Evolutionary conservation across 2,797 vertebrate genomes (phyloP), one percentile per base, ranked within the genome.

Genomic region (Perodicticus potto): DNA sequence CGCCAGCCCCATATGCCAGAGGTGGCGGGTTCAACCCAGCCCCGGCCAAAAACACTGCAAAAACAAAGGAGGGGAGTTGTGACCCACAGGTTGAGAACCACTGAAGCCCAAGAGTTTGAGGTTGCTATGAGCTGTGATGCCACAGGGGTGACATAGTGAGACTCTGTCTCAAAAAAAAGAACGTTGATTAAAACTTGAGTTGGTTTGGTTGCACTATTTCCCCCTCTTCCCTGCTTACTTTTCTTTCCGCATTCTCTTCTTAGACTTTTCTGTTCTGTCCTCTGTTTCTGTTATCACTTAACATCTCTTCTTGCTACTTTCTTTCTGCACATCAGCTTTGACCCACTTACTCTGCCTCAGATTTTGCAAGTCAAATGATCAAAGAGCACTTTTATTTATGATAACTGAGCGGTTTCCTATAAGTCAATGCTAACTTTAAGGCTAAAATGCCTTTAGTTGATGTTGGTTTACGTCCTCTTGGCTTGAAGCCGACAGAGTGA

Each of bases 341-440:
- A 76, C 27, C 86, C 59, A 40, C 63, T 84, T 76, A 16, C 3
- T 55, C 23, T 89, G 59, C 49, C 17, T 91, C 57, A 61, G 55
- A 78, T 72, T 96, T 53, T 85, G 77, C 13, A 40, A 89, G 77
- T 76, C 88, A 96, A 77, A 85, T 0, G 20, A 90, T 89, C 76
- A 49, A 86, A 96, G 93, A 69, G 27, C 73, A 82, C 49, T 95
- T 94, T 92, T 69, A 87, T 83, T 96, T 96, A 72, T 82, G 69
- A 65, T 49, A 67, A 84, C 25, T 8, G 70, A 85, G 57, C 72
- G 70, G 55, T 83, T 96, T 94, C 57, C 91, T 91, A 11, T 83
- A 92, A 94, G 78, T 67, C 63, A 32, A 34, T 78, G 67, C 25
- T 81, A 45, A 95, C 34, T 90, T 34, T n/a, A 32, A 77, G 67